These are phyloP conservation scores for Drosophila triauraria DNA, from an alignment of 1,140 invertebrate genomes.

Conservation along the genomic window DNA sequence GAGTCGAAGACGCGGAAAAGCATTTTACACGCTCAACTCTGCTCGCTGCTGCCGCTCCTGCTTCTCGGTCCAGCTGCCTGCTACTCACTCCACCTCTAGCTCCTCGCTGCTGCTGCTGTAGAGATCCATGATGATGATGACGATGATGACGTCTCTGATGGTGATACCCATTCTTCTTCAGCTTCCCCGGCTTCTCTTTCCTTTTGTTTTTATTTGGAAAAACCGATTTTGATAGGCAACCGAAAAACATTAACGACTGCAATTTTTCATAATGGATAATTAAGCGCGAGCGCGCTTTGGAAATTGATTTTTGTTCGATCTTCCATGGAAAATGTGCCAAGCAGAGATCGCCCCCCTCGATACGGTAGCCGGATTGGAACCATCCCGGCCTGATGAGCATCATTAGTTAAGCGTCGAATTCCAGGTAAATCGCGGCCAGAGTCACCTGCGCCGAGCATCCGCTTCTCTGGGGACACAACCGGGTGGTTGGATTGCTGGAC, in stretches of 20 bases:
- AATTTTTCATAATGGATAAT: slow-evolving; percentile 82
- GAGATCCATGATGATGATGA: slow-evolving; percentile 8
- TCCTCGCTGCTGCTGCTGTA: slow-evolving; percentile 9
- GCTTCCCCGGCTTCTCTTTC: not conserved
- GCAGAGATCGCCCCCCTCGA: slow-evolving; percentile 41
- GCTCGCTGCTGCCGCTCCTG: slow-evolving; percentile 5
- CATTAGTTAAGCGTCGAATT: slow-evolving; percentile 84
- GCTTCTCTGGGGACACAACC: slow-evolving; percentile 68
- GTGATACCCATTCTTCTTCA: slow-evolving; percentile 23
- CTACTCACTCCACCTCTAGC: slow-evolving; percentile 6
- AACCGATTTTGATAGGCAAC: slow-evolving; percentile 63
- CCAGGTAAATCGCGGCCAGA: slow-evolving; percentile 69
- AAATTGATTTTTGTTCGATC: slow-evolving; percentile 55
- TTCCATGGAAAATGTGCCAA: slow-evolving; percentile 57
- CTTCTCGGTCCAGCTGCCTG: not conserved
- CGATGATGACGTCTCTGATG: slow-evolving; percentile 18
- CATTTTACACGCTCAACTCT: slow-evolving; percentile 60
- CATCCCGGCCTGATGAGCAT: slow-evolving; percentile 77
- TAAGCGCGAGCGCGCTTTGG: slow-evolving; percentile 53
- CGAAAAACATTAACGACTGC: slow-evolving; percentile 63
- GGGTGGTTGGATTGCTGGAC: slow-evolving; percentile 38
- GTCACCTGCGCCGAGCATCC: slow-evolving; percentile 59
- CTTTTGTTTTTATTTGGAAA: slow-evolving; percentile 48
- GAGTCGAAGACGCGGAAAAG: slow-evolving; percentile 60
- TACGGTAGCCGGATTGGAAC: slow-evolving; percentile 69